Evolutionary conservation across 1,140 invertebrate species (phyloP).

Genomic region (Dinoponera quadriceps): DNA sequence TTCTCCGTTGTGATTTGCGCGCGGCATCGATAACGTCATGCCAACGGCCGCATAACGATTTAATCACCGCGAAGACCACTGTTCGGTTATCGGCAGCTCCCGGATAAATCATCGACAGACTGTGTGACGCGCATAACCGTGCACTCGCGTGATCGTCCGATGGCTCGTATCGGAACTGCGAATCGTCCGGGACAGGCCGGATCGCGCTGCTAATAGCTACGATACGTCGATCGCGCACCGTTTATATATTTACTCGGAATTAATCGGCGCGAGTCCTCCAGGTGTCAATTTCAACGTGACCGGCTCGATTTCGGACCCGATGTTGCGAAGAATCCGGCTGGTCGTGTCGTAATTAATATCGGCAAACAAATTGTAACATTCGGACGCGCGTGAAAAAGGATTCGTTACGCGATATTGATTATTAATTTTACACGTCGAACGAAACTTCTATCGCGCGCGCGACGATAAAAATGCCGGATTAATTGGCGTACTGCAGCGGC

Average conservation of each 20-base stretch:
- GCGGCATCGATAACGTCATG: conserved; percentile 64
- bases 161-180: conserved; percentile 32
- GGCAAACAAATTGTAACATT: background rate
- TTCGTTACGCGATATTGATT: background rate
- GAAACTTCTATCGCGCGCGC: background rate
- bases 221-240: conserved; percentile 11
- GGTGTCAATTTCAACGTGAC: background rate
- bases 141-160: conserved; percentile 34
- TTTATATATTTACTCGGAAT: conserved; percentile 1
- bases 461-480: background rate
- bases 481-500: background rate
- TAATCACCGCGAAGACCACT: conserved; percentile 54
- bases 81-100: conserved; percentile 56
- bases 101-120: conserved; percentile 60
- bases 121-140: conserved; percentile 48
- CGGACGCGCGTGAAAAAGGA: background rate
- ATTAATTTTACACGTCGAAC: background rate
- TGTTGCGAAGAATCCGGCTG: background rate
- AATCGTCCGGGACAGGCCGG: background rate
- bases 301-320: background rate
- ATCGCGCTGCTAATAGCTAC: background rate
- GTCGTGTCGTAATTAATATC: background rate
- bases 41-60: conserved; percentile 51
- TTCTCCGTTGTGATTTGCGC: conserved; percentile 68
- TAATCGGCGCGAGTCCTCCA: background rate